These are phyloP conservation scores for Chrysomela aeneicollis DNA, from an alignment of 2,888 invertebrate genomes.

Conservation along the genomic window DNA sequence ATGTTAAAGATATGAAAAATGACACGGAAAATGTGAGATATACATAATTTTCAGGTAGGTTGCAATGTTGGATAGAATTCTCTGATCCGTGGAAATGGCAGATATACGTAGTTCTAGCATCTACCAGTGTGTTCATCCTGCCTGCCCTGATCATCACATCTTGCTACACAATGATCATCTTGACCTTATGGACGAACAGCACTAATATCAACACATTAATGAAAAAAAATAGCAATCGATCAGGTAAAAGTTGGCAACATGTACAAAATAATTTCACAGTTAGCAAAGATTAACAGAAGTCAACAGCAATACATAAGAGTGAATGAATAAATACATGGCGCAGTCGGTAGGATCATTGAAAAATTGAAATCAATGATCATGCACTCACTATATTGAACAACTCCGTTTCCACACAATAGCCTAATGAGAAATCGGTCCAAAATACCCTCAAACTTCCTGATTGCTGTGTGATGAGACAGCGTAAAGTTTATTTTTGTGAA, in stretches of 20 bases:
- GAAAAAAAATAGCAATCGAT: constrained; percentile 29
- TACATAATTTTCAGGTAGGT: constrained; percentile 61
- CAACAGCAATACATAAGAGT: background rate
- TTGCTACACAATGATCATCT: constrained; percentile 88
- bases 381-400: too few species aligned
- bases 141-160: constrained; percentile 86
- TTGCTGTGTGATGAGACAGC: too few species aligned
- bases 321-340: too few species aligned
- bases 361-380: too few species aligned
- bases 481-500: too few species aligned
- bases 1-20: too few species aligned
- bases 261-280: constrained; percentile 1
- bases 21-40: background rate
- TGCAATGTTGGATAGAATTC: constrained; percentile 89
- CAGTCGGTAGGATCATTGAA: too few species aligned
- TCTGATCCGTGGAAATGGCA: constrained; percentile 79
- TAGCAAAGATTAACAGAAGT: background rate
- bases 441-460: too few species aligned
- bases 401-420: too few species aligned
- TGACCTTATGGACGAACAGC: constrained; percentile 86
- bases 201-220: constrained; percentile 38
- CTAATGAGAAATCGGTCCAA: too few species aligned
- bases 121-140: constrained; percentile 80
- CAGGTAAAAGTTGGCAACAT: constrained; percentile 32
- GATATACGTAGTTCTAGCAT: constrained; percentile 84